phyloP scores from a whole-genome alignment of 2,888 invertebrate genomes.

The Andrena haemorrhoa region DNA sequence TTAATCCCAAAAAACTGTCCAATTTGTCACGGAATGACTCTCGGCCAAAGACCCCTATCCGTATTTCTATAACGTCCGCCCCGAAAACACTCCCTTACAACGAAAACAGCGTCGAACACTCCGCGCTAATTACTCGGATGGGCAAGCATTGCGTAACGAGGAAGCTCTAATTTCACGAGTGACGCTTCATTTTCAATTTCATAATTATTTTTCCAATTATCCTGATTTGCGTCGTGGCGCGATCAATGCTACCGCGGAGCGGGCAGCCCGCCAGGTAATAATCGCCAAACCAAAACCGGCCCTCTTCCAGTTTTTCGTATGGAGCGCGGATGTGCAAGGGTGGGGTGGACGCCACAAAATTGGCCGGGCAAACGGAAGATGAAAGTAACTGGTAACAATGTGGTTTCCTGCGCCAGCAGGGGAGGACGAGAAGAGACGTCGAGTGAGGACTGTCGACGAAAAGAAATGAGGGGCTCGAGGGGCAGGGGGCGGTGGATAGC shows the following conservation, averaged over 20 bases:
- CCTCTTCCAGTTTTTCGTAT: constrained; percentile 17
- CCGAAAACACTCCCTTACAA: not conserved
- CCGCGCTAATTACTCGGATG: not conserved
- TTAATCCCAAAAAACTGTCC: too few relatives aligned
- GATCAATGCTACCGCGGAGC: constrained; percentile 4
- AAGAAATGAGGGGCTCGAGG: constrained; percentile 56
- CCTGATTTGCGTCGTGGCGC: not conserved
- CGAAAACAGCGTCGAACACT: not conserved
- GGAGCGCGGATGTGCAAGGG: constrained; percentile 13
- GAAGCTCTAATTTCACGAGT: not conserved
- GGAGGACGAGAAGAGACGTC: constrained; percentile 32
- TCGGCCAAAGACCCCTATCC: not conserved
- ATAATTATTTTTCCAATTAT: constrained; percentile 14
- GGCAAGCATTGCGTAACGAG: not conserved
- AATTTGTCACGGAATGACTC: too few relatives aligned
- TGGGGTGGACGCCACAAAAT: constrained; percentile 51
- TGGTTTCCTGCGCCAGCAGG: constrained; percentile 64
- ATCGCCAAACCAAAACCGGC: constrained; percentile 1
- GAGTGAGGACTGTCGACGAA: constrained; percentile 48
- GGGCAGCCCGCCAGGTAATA: constrained; percentile 3
- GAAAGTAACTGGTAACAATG: constrained; percentile 77
- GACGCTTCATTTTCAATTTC: constrained; percentile 2
- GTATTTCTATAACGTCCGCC: not conserved
- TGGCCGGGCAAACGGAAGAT: constrained; percentile 71
- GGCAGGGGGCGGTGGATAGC: constrained; percentile 54